Base-by-base conservation (phyloP, 1,140 invertebrate genomes). In the Geopemphigus sp. region DNA sequence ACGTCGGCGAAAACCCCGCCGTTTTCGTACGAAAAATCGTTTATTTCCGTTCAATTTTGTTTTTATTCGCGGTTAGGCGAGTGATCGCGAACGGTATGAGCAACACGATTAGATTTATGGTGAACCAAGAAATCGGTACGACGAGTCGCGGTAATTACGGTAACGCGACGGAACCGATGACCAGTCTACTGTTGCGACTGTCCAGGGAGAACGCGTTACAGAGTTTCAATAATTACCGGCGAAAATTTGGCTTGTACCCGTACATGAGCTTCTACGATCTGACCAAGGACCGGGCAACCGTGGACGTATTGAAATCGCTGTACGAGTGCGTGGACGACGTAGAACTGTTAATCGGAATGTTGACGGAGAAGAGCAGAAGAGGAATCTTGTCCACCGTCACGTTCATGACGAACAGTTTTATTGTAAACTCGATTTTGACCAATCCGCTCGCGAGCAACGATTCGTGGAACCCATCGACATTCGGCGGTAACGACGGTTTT, bases 181-280 rank as follows among this genome's bases (percentile, higher is more conserved):
- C 68, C 1, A 54, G 26, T 17, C 11, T 72, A 0, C 5, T 72
- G 68, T 15, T 72, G 47, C 29, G 24, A 12, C 14, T 72, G 14
- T 72, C 68, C 0, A 53, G 68, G 22, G 47, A 72, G 29, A 24
- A 72, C 14, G 14, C 1, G 4, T 5, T 53, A 6, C 68, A 72
- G 17, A 50, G 68, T 72, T 72, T 72, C 14, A 72, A 72, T 19
- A 72, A 72, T 8, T 72, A 72, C 19, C 45, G 68, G 22, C 53
- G 47, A 26, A 22, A 54, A 6, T 29, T 72, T 14, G 68, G 68
- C 14, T 12, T 72, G 17, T 2, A 15, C 4, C 47, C 68, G 15
- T 72, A 72, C 19, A 19, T 5, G 8, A 72, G 22, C 24, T 72
- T 72, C 26, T 54, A 54, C 17, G 4, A 22, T 1, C 22, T 72